Evolutionary conservation across 2,113 vertebrate species (phyloP).

Genomic region (Psittacara wagleri): DNA sequence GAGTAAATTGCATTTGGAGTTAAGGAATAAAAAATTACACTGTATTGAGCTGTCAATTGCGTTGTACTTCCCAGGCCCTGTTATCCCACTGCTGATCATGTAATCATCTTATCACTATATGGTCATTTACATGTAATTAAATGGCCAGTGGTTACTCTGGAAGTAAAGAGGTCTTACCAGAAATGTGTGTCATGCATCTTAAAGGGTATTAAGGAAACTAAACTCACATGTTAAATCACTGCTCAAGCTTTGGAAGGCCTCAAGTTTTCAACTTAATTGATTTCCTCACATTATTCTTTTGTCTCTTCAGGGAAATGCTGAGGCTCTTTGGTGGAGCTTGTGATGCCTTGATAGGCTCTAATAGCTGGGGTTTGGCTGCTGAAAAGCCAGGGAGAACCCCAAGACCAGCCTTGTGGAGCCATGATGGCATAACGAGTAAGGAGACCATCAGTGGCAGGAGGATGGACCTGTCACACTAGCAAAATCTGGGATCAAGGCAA

Average conservation of each 20-base stretch:
- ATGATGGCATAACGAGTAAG: not conserved
- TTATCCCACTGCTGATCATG: not conserved
- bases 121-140: not conserved
- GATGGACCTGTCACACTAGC: not conserved
- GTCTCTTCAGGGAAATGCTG: not conserved
- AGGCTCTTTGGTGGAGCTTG: not conserved
- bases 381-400: not conserved
- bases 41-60: not conserved
- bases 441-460: not conserved
- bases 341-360: fast-evolving
- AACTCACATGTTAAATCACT: not conserved
- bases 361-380: not conserved
- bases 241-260: not conserved
- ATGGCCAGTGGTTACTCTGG: not conserved
- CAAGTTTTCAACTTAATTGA: not conserved
- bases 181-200: not conserved
- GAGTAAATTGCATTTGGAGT: not conserved
- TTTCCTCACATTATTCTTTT: not conserved
- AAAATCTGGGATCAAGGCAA: not conserved
- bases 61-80: not conserved
- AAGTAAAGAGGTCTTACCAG: not conserved
- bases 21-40: not conserved
- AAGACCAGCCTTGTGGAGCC: not conserved
- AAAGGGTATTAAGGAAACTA: not conserved
- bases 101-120: not conserved